Evolutionary conservation across 2,113 vertebrate species (phyloP), one percentile per base, ranked within the genome.

Genomic region (Salvelinus alpinus): DNA sequence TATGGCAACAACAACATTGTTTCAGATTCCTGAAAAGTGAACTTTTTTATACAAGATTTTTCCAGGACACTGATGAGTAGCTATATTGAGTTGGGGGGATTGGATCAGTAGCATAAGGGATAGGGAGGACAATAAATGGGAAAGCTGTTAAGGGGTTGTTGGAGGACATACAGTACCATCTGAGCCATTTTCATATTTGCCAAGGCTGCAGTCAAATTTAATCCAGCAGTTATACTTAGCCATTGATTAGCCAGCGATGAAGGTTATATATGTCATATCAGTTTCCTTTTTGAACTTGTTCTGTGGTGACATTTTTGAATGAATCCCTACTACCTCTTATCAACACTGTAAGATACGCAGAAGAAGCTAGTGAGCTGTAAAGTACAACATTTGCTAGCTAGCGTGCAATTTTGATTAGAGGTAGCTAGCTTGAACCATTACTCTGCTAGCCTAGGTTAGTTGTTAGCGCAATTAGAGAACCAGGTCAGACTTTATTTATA

Each of bases 121-220:
- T 20, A 20, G 54, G 54, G 54, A 18, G 16, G 51, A n/a, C n/a
- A 57, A 57, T 18, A 57, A 2, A 18, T 11, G 12, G 51, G 16
- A 57, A 20, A 20, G 4, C 2, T 57, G 18, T 57, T 57, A 20
- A 57, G 54, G 54, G 54, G 16, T 20, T 57, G 54, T 57, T 57
- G 13, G 54, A 57, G 14, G 9, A 12, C 38, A 44, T 12, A 44
- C 9, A 44, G 38, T 44, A 11, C 38, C 9, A 44, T 85, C 83
- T 82, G 81, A 87, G 82, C 78, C 78, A 89, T 83, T 84, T 84
- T 70, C 72, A n/a, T 62, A n/a, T 73, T 77, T 31, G 25, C 25
- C 70, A 78, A 76, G 75, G 64, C 78, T 88, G 83, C 85, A 88
- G 84, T 89, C 88, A 88, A 86, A 82, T 71, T 78, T 86, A 24